Base-by-base conservation (phyloP, 2,797 vertebrate species). In the Hipposideros larvatus region DNA sequence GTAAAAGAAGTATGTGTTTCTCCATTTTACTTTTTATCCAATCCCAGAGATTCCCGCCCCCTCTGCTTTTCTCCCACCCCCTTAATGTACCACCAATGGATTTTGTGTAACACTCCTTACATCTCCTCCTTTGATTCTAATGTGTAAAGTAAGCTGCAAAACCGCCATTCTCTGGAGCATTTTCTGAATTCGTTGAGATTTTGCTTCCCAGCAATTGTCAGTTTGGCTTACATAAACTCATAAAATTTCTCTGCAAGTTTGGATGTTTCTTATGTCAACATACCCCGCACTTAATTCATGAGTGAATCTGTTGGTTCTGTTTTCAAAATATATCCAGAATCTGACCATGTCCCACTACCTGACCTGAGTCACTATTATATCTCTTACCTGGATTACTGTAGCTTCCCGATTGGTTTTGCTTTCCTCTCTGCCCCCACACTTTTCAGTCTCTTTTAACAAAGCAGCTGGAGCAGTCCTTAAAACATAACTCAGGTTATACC, bases 301-400 rank as follows among this genome's bases (percentile, higher is more conserved):
- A 85, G 78, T 61, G 78, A 34, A 94, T 85, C 79, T 78, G 11
- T 90, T 90, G n/a, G n/a, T 26, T 86, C 4, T 78, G 28, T 63
- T 86, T 91, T 73, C 16, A 46, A 65, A 63, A 37, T 71, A 63
- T 79, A 43, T 16, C 70, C 68, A 46, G 57, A 65, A 80, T 66
- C 37, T 68, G 37, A 66, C 68, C 37, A 18, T 5, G 18, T 89
- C 18, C 24, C 24, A 41, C 11, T 37, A 15, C 15, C 9, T 70
- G 78, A 61, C 55, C 66, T 65, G 46, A 63, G 11, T 83, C 51
- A 14, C 70, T 75, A 6, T 59, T 43, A 43, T 28, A 26, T 65
- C 21, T 92, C 21, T 85, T 77, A 34, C 28, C 31, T 65, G 2
- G 48, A 65, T 65, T 66, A 46, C 7, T 82, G 15, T 74, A 63